Evolutionary conservation across 2,888 invertebrate species (phyloP).

Genomic region (Ormyrus thymus): DNA sequence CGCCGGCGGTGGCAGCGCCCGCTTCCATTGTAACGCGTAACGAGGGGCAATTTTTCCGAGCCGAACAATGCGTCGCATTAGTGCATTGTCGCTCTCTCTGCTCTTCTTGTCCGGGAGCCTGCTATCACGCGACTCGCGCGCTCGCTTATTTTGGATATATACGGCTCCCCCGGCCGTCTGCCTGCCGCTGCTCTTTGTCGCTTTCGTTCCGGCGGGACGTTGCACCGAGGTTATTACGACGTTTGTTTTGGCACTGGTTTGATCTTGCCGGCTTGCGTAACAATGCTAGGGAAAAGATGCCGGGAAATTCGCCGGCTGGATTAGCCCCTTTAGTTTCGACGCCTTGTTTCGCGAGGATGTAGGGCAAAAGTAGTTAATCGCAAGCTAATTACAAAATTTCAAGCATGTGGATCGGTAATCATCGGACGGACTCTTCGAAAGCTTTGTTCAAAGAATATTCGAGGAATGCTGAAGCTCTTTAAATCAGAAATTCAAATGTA

Average conservation of each 20-base stretch:
- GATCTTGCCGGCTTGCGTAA: neutral
- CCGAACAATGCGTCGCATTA: constrained; percentile 74
- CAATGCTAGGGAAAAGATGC: neutral
- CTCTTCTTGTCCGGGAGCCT: constrained; percentile 51
- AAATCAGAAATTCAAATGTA: no score
- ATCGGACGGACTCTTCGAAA: no score
- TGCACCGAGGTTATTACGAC: neutral
- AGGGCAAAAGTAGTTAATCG: no score
- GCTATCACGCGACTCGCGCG: constrained; percentile 53
- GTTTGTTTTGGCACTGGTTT: constrained; percentile 29
- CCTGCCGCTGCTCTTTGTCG: neutral
- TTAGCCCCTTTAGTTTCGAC: neutral
- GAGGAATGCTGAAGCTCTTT: no score
- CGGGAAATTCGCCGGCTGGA: neutral
- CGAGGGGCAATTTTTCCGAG: constrained; percentile 72
- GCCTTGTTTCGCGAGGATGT: no score
- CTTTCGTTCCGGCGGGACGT: neutral
- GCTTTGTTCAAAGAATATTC: no score
- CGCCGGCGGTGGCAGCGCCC: neutral
- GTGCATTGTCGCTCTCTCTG: constrained; percentile 66
- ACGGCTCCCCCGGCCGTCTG: neutral
- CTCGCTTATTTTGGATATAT: constrained; percentile 45
- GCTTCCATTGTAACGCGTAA: constrained; percentile 67
- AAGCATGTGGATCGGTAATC: no score
- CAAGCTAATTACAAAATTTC: no score